Evolutionary conservation across 2,113 vertebrate genomes (phyloP).

Genomic region (Epinephelus moara): DNA sequence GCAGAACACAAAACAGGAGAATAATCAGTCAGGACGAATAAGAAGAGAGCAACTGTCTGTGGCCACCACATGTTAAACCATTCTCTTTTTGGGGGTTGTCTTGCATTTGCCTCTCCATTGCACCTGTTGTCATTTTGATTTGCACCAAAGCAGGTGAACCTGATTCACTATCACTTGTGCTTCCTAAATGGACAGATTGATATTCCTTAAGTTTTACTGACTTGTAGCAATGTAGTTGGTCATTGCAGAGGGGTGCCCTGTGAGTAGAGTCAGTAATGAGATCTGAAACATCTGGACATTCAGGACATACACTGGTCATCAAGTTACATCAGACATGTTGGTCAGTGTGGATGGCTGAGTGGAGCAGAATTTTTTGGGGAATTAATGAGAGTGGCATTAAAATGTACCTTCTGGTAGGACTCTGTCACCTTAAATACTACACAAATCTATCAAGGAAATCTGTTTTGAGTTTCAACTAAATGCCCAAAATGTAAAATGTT

Average conservation of each 20-base stretch:
- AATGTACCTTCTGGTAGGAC: neutral
- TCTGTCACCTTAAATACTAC: neutral
- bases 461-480: neutral
- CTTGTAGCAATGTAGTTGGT: neutral
- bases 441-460: neutral
- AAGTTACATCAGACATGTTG: neutral
- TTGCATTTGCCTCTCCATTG: too few species aligned
- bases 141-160: too few species aligned
- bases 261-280: neutral
- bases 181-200: too few species aligned
- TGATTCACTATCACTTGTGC: too few species aligned
- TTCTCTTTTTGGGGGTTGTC: too few species aligned
- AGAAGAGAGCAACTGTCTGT: too few species aligned
- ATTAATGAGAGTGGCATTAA: neutral
- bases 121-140: too few species aligned
- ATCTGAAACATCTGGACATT: neutral
- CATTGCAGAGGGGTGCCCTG: neutral
- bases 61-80: too few species aligned
- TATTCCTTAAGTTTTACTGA: too few species aligned
- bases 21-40: too few species aligned
- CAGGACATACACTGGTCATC: neutral
- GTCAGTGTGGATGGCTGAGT: neutral
- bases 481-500: neutral
- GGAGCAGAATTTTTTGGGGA: neutral
- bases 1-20: too few species aligned